Base-by-base conservation (phyloP, 1,140 invertebrate species). In the Drosophila obscura region DNA sequence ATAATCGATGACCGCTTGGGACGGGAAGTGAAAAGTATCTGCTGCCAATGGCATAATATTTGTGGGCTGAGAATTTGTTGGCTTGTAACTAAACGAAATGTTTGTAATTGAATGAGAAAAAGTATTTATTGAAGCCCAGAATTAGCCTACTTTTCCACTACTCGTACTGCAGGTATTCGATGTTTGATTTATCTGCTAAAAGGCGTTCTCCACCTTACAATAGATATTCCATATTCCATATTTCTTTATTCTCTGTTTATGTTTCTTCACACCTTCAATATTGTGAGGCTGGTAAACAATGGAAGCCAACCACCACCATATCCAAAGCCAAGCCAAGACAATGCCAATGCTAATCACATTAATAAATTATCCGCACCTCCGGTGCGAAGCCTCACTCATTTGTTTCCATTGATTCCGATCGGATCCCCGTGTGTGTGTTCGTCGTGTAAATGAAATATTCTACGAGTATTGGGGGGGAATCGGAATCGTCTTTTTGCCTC, bases 301-400 rank as follows among this genome's bases (percentile, higher is more conserved):
- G 66, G 55, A 16, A 5, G 39, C 44, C 63, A 41, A 71, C 66
- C 55, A 49, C 63, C 49, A 71, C 66, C 55, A 49, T 57, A 62
- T 62, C 50, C 52, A 41, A 59, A 8, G 58, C 49, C 28, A 19
- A 26, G 45, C 16, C n/a, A 55, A 39, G 35, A 77, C 77, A 85
- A 78, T 81, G 73, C 58, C 58, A 61, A 69, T 57, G 81, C 68
- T 87, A 81, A 85, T 87, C 79, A 84, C 71, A 67, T 77, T 81
- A 81, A 87, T 85, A 85, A 85, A 78, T 87, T 85, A 87, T 85
- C 58, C 73, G 62, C 82, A 87, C 77, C 81, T 85, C 75, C 55
- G 77, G 71, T 64, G 64, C 22, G 64, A 56, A 45, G n/a, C 41
- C 26, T 49, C 51, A 43, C 58, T 41, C 24, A 53, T 49, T 67